phyloP scores from a whole-genome alignment of 2,888 invertebrate genomes.

The Autographa pulchrina region DNA sequence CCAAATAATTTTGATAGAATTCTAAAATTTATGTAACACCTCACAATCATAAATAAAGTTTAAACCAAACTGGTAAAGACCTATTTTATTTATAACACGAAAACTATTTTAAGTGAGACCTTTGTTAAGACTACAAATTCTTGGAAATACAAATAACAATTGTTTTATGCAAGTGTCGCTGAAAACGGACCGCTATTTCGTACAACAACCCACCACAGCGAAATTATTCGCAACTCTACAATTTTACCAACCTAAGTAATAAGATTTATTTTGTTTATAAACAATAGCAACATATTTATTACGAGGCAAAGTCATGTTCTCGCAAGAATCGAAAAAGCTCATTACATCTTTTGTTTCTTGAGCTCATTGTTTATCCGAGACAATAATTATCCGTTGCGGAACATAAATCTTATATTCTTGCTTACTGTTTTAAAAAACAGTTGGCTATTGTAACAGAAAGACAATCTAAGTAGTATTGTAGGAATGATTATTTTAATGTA shows the following conservation, averaged over 20 bases:
- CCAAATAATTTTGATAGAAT: too few species aligned
- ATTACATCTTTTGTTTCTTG: slow-evolving; percentile 38
- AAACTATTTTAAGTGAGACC: slow-evolving; percentile 9
- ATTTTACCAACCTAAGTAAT: slow-evolving; percentile 63
- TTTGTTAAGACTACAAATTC: slow-evolving; percentile 41
- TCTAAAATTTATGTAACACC: too few species aligned
- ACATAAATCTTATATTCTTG: slow-evolving; percentile 6
- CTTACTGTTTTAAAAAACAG: not conserved
- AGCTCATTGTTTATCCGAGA: slow-evolving; percentile 42
- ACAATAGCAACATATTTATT: slow-evolving; percentile 42
- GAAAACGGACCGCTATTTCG: slow-evolving; percentile 47
- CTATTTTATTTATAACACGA: not conserved
- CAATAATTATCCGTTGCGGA: slow-evolving; percentile 17
- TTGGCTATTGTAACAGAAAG: not conserved
- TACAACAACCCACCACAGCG: slow-evolving; percentile 14
- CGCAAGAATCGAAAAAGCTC: slow-evolving; percentile 34
- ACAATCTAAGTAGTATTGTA: too few species aligned
- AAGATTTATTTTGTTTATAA: slow-evolving; percentile 59
- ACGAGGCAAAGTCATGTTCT: slow-evolving; percentile 47
- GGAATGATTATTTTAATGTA: too few species aligned
- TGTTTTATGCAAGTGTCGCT: slow-evolving; percentile 62
- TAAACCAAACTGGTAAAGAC: not conserved
- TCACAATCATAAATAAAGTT: too few species aligned
- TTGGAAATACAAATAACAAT: slow-evolving; percentile 44
- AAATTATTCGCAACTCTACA: slow-evolving; percentile 45